Percentiles rank a stretch among this genome's conserved stretches.
Conservation (phyloP, 2,113 vertebrate genomes). For the Channa maculata region DNA sequence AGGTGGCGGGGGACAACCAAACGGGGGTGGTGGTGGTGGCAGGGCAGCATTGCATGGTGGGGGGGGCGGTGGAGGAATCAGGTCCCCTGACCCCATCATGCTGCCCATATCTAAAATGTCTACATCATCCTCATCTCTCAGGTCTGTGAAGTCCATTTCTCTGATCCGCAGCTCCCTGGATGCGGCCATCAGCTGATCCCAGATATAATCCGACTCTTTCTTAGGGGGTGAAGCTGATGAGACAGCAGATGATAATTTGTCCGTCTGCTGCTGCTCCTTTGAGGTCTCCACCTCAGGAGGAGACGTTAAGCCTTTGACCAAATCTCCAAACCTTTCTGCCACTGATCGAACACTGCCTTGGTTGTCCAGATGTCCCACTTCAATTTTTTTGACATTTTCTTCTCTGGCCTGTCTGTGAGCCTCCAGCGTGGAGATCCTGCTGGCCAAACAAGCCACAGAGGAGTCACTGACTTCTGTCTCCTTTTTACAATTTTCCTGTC, state of each 20-base stretch:
- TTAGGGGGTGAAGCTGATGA: constrained; percentile 67
- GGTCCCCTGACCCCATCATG: constrained; percentile 83
- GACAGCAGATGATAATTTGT: constrained; percentile 46
- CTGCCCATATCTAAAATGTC: constrained; percentile 90
- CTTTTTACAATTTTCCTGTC: constrained; percentile 82
- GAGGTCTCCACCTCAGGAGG: constrained; percentile 81
- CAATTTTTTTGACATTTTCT: constrained; percentile 88
- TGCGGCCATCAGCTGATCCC: constrained; percentile 96
- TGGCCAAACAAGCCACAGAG: constrained; percentile 87
- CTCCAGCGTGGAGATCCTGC: constrained; percentile 92
- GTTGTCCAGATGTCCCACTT: constrained; percentile 90
- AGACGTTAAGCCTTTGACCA: constrained; percentile 84
- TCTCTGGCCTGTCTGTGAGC: constrained; percentile 88
- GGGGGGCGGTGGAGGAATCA: constrained; percentile 85
- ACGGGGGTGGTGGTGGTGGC: constrained; percentile 87
- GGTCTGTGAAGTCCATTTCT: constrained; percentile 98
- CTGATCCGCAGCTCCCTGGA: constrained; percentile 95
- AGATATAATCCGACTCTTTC: constrained; percentile 96
- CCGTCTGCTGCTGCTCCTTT: constrained; percentile 77
- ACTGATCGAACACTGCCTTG: constrained; percentile 91
- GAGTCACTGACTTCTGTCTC: constrained; percentile 80
- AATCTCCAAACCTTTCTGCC: constrained; percentile 91
- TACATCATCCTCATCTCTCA: constrained; percentile 93
- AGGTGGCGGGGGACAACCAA: constrained; percentile 84
- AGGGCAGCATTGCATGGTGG: constrained; percentile 81